Evolutionary conservation across 1,140 invertebrate genomes (phyloP).

Genomic region (Dendroctonus valens): DNA sequence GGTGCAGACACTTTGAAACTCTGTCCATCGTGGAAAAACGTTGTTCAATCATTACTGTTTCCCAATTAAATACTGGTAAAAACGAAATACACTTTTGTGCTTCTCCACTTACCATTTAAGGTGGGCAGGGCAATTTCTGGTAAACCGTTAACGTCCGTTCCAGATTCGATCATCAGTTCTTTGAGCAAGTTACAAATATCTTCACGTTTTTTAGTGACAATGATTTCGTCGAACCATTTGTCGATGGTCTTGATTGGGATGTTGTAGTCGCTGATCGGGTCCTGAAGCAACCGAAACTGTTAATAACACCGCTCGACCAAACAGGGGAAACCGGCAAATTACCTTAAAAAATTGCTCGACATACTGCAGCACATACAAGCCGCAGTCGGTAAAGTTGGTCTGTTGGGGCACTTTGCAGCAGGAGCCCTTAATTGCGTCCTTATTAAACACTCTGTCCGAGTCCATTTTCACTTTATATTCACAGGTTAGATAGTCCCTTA

Average conservation of each 20-base stretch:
- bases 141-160: conserved; percentile 57
- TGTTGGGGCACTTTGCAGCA: conserved; percentile 92
- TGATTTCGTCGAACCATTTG: conserved; percentile 77
- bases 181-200: conserved; percentile 75
- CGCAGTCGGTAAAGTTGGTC: conserved; percentile 96
- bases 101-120: conserved; percentile 55
- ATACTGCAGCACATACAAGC: conserved; percentile 92
- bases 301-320: conserved; percentile 7
- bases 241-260: conserved; percentile 73
- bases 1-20: too few species aligned
- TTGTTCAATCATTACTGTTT: too few species aligned
- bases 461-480: conserved; percentile 82
- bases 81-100: background rate
- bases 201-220: conserved; percentile 75
- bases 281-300: conserved; percentile 52
- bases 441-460: conserved; percentile 65
- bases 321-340: conserved; percentile 37
- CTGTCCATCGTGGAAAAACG: too few species aligned
- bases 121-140: conserved; percentile 67
- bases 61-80: too few species aligned
- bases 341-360: conserved; percentile 92
- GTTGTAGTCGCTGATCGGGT: conserved; percentile 70
- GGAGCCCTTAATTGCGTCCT: conserved; percentile 78
- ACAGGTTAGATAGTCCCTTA: conserved; percentile 85
- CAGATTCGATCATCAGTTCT: conserved; percentile 63